Conservation (phyloP, 2,888 invertebrate species). For the Doris montereyensis region DNA sequence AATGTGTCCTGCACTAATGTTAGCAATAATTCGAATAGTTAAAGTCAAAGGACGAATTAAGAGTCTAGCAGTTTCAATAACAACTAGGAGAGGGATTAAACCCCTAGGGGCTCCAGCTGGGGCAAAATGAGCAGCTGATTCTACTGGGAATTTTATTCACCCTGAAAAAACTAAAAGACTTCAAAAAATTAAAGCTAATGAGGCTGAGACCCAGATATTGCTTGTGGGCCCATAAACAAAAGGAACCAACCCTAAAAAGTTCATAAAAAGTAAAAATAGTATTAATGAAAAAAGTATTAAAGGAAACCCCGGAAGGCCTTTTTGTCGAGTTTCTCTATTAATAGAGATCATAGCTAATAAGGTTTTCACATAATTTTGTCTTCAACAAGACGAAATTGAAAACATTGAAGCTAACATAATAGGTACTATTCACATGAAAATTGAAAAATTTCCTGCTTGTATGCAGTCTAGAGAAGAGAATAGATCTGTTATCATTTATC, state of each 20-base stretch:
- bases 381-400: no score
- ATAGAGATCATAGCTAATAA: no score
- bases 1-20: constrained; percentile 84
- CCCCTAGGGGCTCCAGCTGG: constrained; percentile 80
- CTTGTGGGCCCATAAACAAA: constrained; percentile 82
- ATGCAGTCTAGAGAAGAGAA: constrained; percentile 45
- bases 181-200: constrained; percentile 79
- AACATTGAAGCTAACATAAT: no score
- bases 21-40: constrained; percentile 82
- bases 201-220: constrained; percentile 78
- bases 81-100: constrained; percentile 82
- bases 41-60: constrained; percentile 81
- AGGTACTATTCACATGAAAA: no score
- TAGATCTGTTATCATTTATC: not conserved
- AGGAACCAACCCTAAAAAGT: constrained; percentile 81
- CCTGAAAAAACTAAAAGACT: constrained; percentile 80
- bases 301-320: no score
- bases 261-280: no score
- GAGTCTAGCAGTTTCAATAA: constrained; percentile 84
- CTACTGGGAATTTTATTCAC: constrained; percentile 78
- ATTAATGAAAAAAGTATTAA: no score
- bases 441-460: no score
- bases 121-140: constrained; percentile 81
- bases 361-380: no score
- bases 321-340: no score